Evolutionary conservation across 2,888 invertebrate species (phyloP).

Genomic region (Tridacna gigas): DNA sequence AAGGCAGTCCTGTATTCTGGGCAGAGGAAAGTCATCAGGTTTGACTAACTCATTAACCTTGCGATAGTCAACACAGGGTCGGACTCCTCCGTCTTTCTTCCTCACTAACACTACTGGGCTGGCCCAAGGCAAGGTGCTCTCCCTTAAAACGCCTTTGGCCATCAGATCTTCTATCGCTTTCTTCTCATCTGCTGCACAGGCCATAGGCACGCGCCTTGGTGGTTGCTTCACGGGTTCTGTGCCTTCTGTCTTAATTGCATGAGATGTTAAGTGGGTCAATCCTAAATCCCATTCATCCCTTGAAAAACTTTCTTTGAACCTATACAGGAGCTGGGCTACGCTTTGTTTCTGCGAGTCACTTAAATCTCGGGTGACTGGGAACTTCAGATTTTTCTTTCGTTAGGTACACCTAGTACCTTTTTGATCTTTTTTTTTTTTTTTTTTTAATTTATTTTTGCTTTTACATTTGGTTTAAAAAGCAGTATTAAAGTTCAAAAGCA

Average conservation of each 20-base stretch:
- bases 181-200: conserved; percentile 42
- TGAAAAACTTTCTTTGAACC: conserved; percentile 45
- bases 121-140: conserved; percentile 15
- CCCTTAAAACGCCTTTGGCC: conserved; percentile 36
- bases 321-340: conserved; percentile 12
- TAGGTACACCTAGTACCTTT: no score
- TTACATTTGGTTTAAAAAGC: no score
- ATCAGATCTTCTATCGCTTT: conserved; percentile 35
- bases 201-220: conserved; percentile 49
- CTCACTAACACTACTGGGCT: conserved; percentile 12
- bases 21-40: conserved; percentile 18
- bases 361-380: neutral
- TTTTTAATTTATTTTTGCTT: no score
- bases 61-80: conserved; percentile 21
- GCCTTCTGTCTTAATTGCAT: conserved; percentile 50
- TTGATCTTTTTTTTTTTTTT: no score
- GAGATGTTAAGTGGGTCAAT: conserved; percentile 49
- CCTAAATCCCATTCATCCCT: conserved; percentile 54
- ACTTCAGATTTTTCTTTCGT: neutral
- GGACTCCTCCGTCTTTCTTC: conserved; percentile 7
- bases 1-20: conserved; percentile 17
- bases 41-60: conserved; percentile 8
- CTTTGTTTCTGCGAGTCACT: neutral
- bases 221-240: conserved; percentile 52
- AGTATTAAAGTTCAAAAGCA: no score